Conservation (phyloP, 2,888 invertebrate species). For the Phaedon cochleariae region DNA sequence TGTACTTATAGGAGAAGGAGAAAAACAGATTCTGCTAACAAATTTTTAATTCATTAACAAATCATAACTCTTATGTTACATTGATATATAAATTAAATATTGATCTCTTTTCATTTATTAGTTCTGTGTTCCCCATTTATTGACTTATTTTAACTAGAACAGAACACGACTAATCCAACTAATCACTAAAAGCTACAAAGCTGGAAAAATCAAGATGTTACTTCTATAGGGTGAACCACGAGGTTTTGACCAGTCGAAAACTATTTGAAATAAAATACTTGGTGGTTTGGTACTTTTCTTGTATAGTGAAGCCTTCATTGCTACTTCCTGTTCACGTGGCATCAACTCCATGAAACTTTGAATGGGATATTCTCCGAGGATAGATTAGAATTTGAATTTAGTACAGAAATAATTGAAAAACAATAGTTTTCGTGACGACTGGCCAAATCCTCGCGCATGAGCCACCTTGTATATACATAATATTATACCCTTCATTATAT, state of each 20-base stretch:
- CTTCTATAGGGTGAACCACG: neutral
- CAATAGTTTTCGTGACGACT: too few relatives aligned
- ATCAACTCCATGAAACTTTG: too few relatives aligned
- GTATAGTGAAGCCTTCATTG: too few relatives aligned
- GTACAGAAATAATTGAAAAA: too few relatives aligned
- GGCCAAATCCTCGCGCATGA: too few relatives aligned
- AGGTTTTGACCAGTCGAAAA: too few relatives aligned
- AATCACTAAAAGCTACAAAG: neutral
- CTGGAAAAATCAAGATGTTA: neutral
- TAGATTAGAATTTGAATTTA: too few relatives aligned
- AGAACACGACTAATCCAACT: neutral
- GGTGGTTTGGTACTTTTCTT: too few relatives aligned
- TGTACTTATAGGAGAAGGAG: neutral
- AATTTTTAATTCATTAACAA: conserved; percentile 28
- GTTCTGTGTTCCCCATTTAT: conserved; percentile 27
- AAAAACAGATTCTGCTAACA: conserved; percentile 15
- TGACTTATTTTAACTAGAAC: conserved; percentile 21
- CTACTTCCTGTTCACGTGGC: too few relatives aligned
- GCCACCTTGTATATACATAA: too few relatives aligned
- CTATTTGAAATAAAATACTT: too few relatives aligned
- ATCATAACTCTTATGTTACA: conserved; percentile 24
- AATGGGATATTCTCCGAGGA: too few relatives aligned
- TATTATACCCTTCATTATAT: neutral
- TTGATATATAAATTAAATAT: conserved; percentile 16
- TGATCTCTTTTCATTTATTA: conserved; percentile 3